Base-by-base conservation (phyloP, 1,140 invertebrate genomes). In the Drosophila biarmipes region DNA sequence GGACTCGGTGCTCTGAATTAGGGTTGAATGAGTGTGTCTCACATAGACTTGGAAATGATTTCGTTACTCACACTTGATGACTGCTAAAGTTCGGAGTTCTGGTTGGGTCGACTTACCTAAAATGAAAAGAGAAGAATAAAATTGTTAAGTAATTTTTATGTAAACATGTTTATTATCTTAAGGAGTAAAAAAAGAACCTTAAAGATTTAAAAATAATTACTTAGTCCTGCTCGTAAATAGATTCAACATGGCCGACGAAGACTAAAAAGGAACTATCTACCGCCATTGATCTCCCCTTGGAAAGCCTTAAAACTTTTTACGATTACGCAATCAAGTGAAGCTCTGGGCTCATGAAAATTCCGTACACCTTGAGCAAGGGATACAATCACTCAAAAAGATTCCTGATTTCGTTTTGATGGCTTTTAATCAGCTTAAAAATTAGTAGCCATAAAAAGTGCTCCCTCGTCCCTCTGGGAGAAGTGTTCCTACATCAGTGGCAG, bases 371-470 rank as follows among this genome's bases (percentile, higher is more conserved):
- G 8, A n/a, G 11, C 8, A 34, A 55, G 67, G 48, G 64, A 46
- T 71, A 37, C 67, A 71, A 69, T 69, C 64, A 56, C 64, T 69
- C 51, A 71, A 69, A 48, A 66, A 72, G 31, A 72, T 75, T 66
- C 40, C 8, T 48, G 71, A 75, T 75, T 74, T 66, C 43, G 31
- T 74, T 75, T 75, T 75, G 71, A 75, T 75, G 71, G 61, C 71
- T 75, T 74, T 75, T 75, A 75, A 75, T 75, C 72, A 75, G 72
- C 71, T 75, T 75, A 74, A 75, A 75, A 75, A 75, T 75, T 75
- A 75, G 72, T 75, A 74, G 71, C 59, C 59, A 75, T 75, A 75
- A 75, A 74, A 75, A 45, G n/a, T 29, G 31, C 7, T 17, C 35
- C 6, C n/a, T 37, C 21, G 4, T 11, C 7, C 5, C 12, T 12